Evolutionary conservation across 2,113 vertebrate species (phyloP).

Genomic region (Oenanthe melanoleuca): DNA sequence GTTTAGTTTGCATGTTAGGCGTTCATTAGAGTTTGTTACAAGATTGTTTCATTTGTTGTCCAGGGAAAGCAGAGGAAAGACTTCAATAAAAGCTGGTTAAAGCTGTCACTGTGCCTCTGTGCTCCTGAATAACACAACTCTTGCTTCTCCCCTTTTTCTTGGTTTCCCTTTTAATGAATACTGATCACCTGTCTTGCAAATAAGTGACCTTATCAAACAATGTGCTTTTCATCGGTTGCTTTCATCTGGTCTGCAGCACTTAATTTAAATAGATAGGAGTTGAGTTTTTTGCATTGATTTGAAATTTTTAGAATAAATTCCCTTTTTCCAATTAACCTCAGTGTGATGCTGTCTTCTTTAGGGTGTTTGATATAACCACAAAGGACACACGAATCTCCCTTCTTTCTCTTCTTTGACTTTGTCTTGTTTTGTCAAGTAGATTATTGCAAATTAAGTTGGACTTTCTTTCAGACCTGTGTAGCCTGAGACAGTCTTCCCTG

Average conservation of each 20-base stretch:
- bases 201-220: conserved; percentile 23
- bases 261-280: conserved; percentile 16
- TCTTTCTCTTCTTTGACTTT: background rate
- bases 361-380: background rate
- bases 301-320: background rate
- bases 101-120: background rate
- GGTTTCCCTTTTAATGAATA: background rate
- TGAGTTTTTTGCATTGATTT: background rate
- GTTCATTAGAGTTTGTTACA: background rate
- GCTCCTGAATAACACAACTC: background rate
- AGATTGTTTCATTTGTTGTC: background rate
- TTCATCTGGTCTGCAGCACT: background rate
- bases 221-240: background rate
- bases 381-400: background rate
- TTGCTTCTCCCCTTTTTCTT: background rate
- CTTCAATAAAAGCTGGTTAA: background rate
- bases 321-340: conserved; percentile 5
- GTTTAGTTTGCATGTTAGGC: background rate
- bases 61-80: background rate
- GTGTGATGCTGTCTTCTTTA: background rate
- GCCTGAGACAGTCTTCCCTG: background rate
- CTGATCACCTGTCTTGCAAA: conserved; percentile 1
- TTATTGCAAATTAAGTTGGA: background rate
- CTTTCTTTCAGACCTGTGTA: background rate
- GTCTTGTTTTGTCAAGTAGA: background rate